Base-by-base conservation (phyloP, 2,888 invertebrate species). In the Ennomos fuscantarius region DNA sequence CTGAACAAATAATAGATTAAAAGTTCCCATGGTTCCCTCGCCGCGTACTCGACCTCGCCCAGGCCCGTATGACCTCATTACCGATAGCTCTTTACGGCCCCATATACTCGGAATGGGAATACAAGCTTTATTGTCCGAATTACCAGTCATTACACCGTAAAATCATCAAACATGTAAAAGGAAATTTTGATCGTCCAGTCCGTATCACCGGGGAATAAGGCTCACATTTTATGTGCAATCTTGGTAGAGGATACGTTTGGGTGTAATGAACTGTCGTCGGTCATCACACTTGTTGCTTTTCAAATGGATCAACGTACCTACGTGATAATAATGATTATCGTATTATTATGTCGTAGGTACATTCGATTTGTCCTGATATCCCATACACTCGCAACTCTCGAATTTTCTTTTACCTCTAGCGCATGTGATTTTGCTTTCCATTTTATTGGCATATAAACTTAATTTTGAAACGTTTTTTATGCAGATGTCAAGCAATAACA, bases 241-340 rank as follows among this genome's bases (percentile, higher is more conserved):
- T 24, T 44, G 39, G 42, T 55, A 46, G 40, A 55, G 62, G 61
- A 47, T 44, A 54, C 45, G 9, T 53, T 47, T 47, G 54, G 70
- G 73, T 69, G 61, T 71, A 76, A 74, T 69, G 77, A 76, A 73
- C 76, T 70, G 61, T 39, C 57, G 34, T 47, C 57, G 72, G 71
- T 71, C 72, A 64, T 64, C 68, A 73, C 65, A 67, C 71, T 65
- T 62, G 63, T 55, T 54, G 60, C 62, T 53, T 63, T 66, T 57
- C 62, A 53, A 62, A 63, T 61, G 63, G 64, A 65, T 67, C 62
- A 60, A 55, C 54, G 55, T 53, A n/a, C n/a, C n/a, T n/a, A 66
- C 63, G 65, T 65, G 65, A 56, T 62, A 40, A 53, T 66, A 57
- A 65, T 63, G 52, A 48, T 57, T 49, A 52, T 43, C 42, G 50